Percentiles rank a stretch among this genome's conserved stretches.
phyloP scores from a whole-genome alignment of 2,797 vertebrate species.

The Dromococcyx pavoninus region DNA sequence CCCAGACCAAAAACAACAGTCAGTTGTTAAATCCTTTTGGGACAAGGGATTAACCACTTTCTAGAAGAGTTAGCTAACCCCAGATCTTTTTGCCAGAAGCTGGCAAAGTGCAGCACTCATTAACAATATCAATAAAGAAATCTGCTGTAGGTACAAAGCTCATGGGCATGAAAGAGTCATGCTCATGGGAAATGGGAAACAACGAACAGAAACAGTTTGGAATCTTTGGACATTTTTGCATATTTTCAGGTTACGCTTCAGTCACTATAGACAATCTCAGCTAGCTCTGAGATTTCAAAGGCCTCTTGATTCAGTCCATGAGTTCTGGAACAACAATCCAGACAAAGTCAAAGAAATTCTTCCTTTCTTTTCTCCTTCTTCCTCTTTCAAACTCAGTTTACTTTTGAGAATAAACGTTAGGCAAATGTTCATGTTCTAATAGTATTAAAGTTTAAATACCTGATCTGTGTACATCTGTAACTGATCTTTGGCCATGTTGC shows the following conservation, averaged over 20 bases:
- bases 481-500: neutral
- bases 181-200: neutral
- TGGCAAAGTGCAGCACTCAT: neutral
- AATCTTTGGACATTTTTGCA: neutral
- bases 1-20: neutral
- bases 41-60: neutral
- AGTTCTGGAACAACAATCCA: neutral
- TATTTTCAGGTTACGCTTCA: neutral
- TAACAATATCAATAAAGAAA: neutral
- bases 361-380: neutral
- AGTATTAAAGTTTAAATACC: neutral
- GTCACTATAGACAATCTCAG: neutral
- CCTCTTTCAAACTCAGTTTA: neutral
- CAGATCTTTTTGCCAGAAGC: neutral
- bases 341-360: neutral
- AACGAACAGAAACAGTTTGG: neutral
- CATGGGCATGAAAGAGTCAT: neutral
- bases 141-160: neutral
- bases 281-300: neutral
- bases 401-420: neutral
- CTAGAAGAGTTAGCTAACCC: neutral
- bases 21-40: neutral
- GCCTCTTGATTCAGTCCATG: neutral
- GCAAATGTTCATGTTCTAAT: neutral
- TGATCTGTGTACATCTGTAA: neutral